Percentiles rank a stretch among this genome's conserved stretches.
Conservation (phyloP, 2,113 vertebrate genomes). For the Gallinago media region DNA sequence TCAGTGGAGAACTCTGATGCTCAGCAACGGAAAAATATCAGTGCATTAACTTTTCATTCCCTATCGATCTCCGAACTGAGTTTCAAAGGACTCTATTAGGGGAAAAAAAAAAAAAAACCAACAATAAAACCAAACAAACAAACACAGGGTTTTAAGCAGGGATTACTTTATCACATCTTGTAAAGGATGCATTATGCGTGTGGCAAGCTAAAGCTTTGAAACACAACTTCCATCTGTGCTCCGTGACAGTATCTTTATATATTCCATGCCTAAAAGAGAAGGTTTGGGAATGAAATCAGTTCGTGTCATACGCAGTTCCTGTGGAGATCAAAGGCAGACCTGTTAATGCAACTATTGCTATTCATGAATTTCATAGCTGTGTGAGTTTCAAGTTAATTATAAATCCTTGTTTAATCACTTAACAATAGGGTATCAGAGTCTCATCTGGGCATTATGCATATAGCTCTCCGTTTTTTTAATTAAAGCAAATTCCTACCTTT, state of each 20-base stretch:
- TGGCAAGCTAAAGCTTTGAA: slow-evolving; percentile 47
- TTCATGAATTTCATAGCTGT: slow-evolving; percentile 39
- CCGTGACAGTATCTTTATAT: not conserved
- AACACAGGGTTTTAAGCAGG: not conserved
- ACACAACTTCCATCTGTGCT: not conserved
- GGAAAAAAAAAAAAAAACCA: not conserved
- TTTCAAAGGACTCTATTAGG: slow-evolving; percentile 24
- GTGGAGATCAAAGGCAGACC: slow-evolving; percentile 59
- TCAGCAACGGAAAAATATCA: slow-evolving; percentile 21
- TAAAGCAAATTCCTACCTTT: slow-evolving; percentile 58
- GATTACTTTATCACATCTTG: slow-evolving; percentile 41
- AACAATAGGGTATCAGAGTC: slow-evolving; percentile 43
- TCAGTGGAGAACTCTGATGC: not conserved
- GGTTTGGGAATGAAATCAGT: slow-evolving; percentile 53
- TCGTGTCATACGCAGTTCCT: slow-evolving; percentile 36
- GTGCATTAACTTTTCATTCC: slow-evolving; percentile 7
- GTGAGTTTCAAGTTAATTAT: slow-evolving; percentile 67
- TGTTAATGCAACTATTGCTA: slow-evolving; percentile 63
- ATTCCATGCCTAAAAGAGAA: slow-evolving; percentile 13
- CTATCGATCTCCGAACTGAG: slow-evolving; percentile 24
- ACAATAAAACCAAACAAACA: too few species aligned
- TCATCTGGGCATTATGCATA: slow-evolving; percentile 49
- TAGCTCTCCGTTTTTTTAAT: slow-evolving; percentile 39
- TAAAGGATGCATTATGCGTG: not conserved
- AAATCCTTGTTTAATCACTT: slow-evolving; percentile 61